Conservation (phyloP, 2,113 vertebrate genomes). For the Austrofundulus limnaeus region DNA sequence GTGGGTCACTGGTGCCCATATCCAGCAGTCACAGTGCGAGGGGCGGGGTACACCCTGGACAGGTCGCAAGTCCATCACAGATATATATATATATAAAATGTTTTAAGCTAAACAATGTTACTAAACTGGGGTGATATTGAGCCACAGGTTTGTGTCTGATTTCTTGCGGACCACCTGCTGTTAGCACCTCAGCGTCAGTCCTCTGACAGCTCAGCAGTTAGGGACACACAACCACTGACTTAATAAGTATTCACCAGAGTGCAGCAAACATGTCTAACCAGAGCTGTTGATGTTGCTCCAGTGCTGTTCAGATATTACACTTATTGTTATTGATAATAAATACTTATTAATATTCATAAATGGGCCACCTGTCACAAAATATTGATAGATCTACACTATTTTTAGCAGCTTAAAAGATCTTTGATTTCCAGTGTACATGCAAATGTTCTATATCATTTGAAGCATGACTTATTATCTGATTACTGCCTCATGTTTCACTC, state of each 20-base stretch:
- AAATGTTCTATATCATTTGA: constrained; percentile 7
- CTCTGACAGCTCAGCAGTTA: constrained; percentile 23
- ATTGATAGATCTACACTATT: constrained; percentile 13
- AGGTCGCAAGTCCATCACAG: no score
- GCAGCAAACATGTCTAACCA: constrained; percentile 16
- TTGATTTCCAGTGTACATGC: neutral
- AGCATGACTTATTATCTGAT: neutral
- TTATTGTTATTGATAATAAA: constrained; percentile 15
- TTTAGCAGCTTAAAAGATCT: constrained; percentile 1
- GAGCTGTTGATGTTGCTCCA: constrained; percentile 7
- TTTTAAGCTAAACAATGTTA: neutral
- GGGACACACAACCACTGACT: constrained; percentile 30
- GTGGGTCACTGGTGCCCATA: no score
- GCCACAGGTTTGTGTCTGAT: constrained; percentile 19
- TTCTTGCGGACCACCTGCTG: constrained; percentile 30
- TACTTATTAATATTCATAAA: neutral
- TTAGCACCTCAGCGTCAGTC: constrained; percentile 19
- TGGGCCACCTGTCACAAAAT: constrained; percentile 4
- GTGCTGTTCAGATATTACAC: neutral
- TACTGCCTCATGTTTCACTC: constrained; percentile 11
- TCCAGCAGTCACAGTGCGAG: no score
- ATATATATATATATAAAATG: no score
- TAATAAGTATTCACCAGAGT: constrained; percentile 41
- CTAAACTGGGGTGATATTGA: constrained; percentile 17
- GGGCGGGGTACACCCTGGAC: no score